These are phyloP conservation scores for Limulus polyphemus DNA, from an alignment of 2,888 invertebrate genomes.

Conservation along the genomic window DNA sequence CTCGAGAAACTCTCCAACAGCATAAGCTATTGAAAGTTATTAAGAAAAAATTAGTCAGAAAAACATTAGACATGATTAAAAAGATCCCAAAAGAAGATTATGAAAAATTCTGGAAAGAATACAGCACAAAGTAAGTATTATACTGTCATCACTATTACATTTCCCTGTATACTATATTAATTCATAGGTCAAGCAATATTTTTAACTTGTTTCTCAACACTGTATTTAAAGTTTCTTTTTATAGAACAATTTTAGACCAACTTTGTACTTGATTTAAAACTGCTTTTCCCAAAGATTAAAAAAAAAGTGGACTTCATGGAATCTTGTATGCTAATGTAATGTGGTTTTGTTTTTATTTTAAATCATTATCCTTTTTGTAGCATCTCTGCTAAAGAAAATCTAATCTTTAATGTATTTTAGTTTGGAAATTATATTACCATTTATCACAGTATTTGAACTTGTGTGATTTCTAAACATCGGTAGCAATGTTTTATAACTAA, in stretches of 20 bases:
- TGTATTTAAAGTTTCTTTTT: too few species aligned
- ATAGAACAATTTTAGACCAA: too few species aligned
- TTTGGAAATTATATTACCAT: not conserved
- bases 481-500: too few species aligned
- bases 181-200: too few species aligned
- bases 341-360: too few species aligned
- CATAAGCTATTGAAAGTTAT: conserved; percentile 98
- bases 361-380: too few species aligned
- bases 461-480: not conserved
- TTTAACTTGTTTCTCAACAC: too few species aligned
- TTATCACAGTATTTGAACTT: not conserved
- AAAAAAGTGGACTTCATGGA: too few species aligned
- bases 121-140: conserved; percentile 73
- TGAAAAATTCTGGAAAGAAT: conserved; percentile 96
- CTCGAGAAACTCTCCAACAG: conserved; percentile 94
- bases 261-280: too few species aligned
- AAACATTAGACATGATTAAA: conserved; percentile 95
- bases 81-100: conserved; percentile 82
- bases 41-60: conserved; percentile 95
- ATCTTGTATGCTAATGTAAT: too few species aligned
- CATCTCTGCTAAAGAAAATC: not conserved
- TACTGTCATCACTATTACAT: not conserved
- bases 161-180: not conserved
- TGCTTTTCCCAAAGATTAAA: too few species aligned
- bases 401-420: not conserved